Base-by-base conservation (phyloP, 2,797 vertebrate species). In the Lepidocolaptes lacrymiger region DNA sequence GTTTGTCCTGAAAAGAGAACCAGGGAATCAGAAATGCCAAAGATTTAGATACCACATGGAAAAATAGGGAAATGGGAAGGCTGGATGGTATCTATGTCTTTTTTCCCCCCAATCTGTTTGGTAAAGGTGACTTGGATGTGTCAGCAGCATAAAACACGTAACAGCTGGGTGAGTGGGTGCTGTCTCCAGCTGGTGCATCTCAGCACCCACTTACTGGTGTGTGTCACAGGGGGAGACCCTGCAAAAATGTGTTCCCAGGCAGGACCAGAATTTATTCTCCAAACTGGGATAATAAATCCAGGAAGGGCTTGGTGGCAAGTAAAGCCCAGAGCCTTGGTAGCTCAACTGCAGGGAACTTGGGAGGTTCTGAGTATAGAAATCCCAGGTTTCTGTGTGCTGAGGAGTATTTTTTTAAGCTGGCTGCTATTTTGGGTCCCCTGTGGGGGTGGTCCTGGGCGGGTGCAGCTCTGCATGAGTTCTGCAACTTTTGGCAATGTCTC, bases 61-160 rank as follows among this genome's bases (percentile, higher is more conserved):
- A 9, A 44, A 56, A 26, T 3, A 61, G 68, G 75, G n/a, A 23
- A 24, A 17, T 0, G 28, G 1, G 43, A 49, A 32, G 59, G 75
- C 49, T 36, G 5, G 0, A 1, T 1, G 11, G 9, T 17, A 19
- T 9, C 63, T 15, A 0, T 37, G 10, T 9, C 3, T 23, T 21
- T 44, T 22, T 10, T 1, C 6, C 6, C 8, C 7, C 34, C 23
- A 3, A 0, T 16, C 46, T 84, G 14, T 21, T 87, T 12, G 69
- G 44, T 9, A 16, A 48, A 61, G 64, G 68, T 0, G 1, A 2
- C 24, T n/a, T 36, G 85, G 69, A 20, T 72, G 7, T 34, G 84
- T 89, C 87, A 83, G 91, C 59, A 9, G 37, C 2, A 9, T 12
- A 22, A 46, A 17, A 3, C 12, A 1, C 3, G 1, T 3, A 36